Percentiles rank a stretch among this genome's conserved stretches.
Conservation (phyloP, 2,888 invertebrate genomes). For the Suillia variegata region DNA sequence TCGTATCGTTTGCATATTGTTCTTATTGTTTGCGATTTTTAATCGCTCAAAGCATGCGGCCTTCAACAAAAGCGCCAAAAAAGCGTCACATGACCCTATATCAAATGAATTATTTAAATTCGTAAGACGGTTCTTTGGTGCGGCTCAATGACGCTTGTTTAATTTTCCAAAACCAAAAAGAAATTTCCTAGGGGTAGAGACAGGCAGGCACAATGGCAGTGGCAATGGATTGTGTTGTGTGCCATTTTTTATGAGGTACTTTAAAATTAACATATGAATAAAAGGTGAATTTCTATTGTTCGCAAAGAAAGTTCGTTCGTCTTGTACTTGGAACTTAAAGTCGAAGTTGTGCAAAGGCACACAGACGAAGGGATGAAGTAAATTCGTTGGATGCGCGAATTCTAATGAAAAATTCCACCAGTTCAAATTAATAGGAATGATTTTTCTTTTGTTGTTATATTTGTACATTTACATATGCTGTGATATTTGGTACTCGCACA, state of each 20-base stretch:
- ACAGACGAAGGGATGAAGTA: conserved; percentile 11
- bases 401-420: conserved; percentile 54
- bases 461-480: conserved; percentile 9
- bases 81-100: conserved; percentile 3
- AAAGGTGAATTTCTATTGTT: conserved; percentile 37
- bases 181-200: no score
- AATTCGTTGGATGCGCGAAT: conserved; percentile 17
- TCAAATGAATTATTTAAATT: conserved; percentile 25
- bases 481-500: not conserved
- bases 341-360: not conserved
- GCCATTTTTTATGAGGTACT: conserved; percentile 22
- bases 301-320: not conserved
- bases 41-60: conserved; percentile 46
- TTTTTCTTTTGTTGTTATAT: conserved; percentile 38
- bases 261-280: conserved; percentile 48
- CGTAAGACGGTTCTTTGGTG: conserved; percentile 9
- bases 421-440: conserved; percentile 52
- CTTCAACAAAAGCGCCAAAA: conserved; percentile 16
- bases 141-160: conserved; percentile 18
- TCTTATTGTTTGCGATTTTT: conserved; percentile 36
- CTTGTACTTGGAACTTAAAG: conserved; percentile 30
- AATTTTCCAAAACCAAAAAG: conserved; percentile 5
- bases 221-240: not conserved
- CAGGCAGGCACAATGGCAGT: no score
- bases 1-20: conserved; percentile 21